Evolutionary conservation across 2,113 vertebrate genomes (phyloP), one percentile per base, ranked within the genome.

Genomic region (Saimiri boliviensis): DNA sequence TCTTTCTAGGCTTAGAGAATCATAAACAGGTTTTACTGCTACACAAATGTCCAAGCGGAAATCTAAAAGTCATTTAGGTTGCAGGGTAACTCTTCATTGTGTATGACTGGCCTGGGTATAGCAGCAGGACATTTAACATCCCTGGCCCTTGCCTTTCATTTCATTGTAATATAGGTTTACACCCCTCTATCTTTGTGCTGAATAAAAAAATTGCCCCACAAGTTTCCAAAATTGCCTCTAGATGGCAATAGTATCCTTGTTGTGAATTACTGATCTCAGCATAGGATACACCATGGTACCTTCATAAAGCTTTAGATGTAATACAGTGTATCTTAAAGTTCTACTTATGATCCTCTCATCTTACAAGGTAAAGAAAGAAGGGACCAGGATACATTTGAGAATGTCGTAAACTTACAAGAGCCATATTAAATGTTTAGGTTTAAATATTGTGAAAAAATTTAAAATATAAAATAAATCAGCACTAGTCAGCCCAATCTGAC

Each of bases 141-240:
- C 25, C n/a, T 47, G 16, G 81, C 3, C 42, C 71, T 68, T 86
- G 17, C 27, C 52, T 79, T 93, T 84, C 35, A 60, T 25, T 45
- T 74, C 14, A 95, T 7, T 90, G 27, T 20, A 93, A 76, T 32
- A 74, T 56, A 92, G 30, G n/a, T 80, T 80, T 66, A 87, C 8
- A 94, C 4, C 8, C 40, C 21, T 73, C 30, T 40, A 21, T 66
- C 25, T 79, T 37, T 76, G 25, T 68, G 37, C 21, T 90, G n/a
- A 79, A 82, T 30, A 82, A n/a, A 83, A 54, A 63, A 63, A 81
- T 56, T 73, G 37, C 52, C 30, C 27, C 47, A 71, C 6, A 77
- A 68, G n/a, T 47, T 60, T 86, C 80, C 45, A 58, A 89, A 93
- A 96, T n/a, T 94, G 85, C 92, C 95, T 96, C 86, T 96, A 97